A percentile compares a stretch with the other conserved stretches of the same genome.
phyloP scores from a whole-genome alignment of 2,797 vertebrate genomes.

The Halcyon badia region DNA sequence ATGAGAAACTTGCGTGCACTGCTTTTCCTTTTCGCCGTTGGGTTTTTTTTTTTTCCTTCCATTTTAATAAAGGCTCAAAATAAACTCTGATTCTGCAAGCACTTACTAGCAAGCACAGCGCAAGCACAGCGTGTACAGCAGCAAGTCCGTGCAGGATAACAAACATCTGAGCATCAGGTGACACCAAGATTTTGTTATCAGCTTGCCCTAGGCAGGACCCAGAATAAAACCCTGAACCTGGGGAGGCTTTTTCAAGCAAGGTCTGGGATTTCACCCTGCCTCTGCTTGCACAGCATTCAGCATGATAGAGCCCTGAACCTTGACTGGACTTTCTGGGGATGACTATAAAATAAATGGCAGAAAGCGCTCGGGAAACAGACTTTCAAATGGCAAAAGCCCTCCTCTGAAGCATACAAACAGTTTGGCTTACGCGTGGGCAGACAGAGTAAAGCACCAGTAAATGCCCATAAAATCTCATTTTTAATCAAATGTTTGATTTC shows the following conservation, averaged over 20 bases:
- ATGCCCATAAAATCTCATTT: constrained; percentile 10
- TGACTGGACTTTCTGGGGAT: background rate
- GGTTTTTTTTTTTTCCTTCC: accelerated
- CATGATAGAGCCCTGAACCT: background rate
- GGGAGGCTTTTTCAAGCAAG: background rate
- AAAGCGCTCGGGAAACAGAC: background rate
- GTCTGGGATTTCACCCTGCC: constrained; percentile 24
- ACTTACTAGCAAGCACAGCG: background rate
- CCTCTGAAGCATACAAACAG: background rate
- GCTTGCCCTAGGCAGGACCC: constrained; percentile 34
- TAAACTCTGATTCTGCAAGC: background rate
- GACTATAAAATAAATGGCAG: background rate
- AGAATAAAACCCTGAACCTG: background rate
- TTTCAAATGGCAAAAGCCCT: background rate
- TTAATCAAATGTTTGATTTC: constrained; percentile 41
- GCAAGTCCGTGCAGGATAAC: constrained; percentile 6
- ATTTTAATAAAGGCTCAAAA: constrained; percentile 44
- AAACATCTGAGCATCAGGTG: constrained; percentile 27
- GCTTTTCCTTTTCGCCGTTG: background rate
- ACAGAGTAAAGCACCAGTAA: background rate
- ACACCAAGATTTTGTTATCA: background rate
- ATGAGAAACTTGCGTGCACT: background rate
- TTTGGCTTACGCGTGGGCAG: background rate
- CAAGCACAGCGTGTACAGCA: background rate
- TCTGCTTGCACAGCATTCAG: constrained; percentile 10